Evolutionary conservation across 2,113 vertebrate species (phyloP), one percentile per base, ranked within the genome.

Genomic region (Eulemur rufifrons): DNA sequence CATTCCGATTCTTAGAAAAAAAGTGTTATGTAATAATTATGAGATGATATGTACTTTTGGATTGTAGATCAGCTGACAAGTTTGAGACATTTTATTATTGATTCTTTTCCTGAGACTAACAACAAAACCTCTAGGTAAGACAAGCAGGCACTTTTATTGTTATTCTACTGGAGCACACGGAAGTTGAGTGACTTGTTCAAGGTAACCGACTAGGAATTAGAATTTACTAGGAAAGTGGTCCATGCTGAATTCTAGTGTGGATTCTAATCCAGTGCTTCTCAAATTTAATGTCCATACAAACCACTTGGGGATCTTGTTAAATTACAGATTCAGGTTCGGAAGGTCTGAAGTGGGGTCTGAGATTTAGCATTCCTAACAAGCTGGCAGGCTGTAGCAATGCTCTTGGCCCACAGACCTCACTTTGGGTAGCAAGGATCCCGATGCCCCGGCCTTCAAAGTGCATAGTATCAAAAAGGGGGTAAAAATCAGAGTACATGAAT

Each of bases 201-300:
- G 17, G 10, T 32, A 68, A 93, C n/a, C 25, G 29, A 21, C 81
- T 21, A 87, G 80, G n/a, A 86, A 64, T 80, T 66, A 9, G 7
- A 80, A 77, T 66, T 77, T 50, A 13, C 12, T 17, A 61, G 39
- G 27, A 20, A 84, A 73, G 23, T 18, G 13, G 14, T 71, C 37
- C 54, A 29, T 23, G 29, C 8, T 69, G 56, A 39, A 12, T 78
- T 77, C 47, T 81, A 63, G 50, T 77, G 27, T 68, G 56, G 21
- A 96, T 77, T 68, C 27, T 14, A 85, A 95, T 37, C n/a, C 4
- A 34, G 7, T 32, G 50, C 23, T 95, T 92, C 73, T 91, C 54
- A 93, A 74, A 50, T 1, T 42, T 52, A n/a, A 68, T 23, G 20
- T 29, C 17, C 20, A 52, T 32, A 34, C 23, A 61, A 14, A 29